These are phyloP conservation scores for Epistrophella euchroma DNA, from an alignment of 2,888 invertebrate species.

Conservation along the genomic window DNA sequence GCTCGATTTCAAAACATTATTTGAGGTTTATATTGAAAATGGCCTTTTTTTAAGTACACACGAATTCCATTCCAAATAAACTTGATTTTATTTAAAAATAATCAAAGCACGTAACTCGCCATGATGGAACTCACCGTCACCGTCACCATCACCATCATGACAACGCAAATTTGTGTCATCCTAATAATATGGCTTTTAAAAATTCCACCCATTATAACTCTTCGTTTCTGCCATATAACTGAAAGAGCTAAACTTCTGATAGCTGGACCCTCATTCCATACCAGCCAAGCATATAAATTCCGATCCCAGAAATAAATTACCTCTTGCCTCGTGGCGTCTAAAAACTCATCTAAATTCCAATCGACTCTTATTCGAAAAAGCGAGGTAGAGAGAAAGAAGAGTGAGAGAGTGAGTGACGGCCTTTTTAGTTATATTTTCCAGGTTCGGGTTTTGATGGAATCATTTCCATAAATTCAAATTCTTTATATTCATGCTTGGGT, in stretches of 20 bases:
- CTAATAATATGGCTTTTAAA: conserved; percentile 4
- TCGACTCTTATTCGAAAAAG: conserved; percentile 1
- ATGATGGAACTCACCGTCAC: not conserved
- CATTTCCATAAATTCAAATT: conserved; percentile 66
- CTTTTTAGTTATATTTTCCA: conserved; percentile 17
- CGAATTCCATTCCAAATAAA: too few species aligned
- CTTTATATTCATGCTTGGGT: conserved; percentile 41
- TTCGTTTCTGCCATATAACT: not conserved
- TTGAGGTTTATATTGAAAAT: too few species aligned
- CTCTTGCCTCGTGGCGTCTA: conserved; percentile 43
- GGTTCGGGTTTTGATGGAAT: conserved; percentile 47
- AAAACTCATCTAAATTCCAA: conserved; percentile 66
- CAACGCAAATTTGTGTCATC: conserved; percentile 25
- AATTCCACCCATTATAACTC: conserved; percentile 40
- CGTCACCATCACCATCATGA: not conserved
- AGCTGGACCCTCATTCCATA: conserved; percentile 23
- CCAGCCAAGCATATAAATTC: conserved; percentile 47
- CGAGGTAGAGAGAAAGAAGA: not conserved
- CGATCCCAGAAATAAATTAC: conserved; percentile 53
- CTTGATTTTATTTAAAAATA: not conserved
- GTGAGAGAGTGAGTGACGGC: not conserved
- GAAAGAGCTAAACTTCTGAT: not conserved
- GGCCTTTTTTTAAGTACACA: too few species aligned
- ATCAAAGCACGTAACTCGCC: conserved; percentile 13
- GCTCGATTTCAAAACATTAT: too few species aligned